Base-by-base conservation (phyloP, 2,113 vertebrate species). In the Hydropotes inermis region DNA sequence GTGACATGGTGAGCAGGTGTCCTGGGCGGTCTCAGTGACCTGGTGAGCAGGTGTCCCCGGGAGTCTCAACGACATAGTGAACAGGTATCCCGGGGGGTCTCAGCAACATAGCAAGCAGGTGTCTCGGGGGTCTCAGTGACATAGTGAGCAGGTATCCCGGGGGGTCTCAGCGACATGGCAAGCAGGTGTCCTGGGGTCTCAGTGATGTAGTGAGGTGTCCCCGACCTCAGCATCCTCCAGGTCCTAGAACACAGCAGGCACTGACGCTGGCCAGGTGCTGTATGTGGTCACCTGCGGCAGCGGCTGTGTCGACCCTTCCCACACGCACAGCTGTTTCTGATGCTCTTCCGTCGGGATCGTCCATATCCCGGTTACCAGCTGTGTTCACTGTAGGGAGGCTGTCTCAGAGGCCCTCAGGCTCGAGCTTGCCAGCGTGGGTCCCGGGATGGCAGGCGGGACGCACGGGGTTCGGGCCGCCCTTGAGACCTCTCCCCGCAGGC, bases 401-500 rank as follows among this genome's bases (percentile, higher is more conserved):
- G 21, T 6, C 70, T 76, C 2, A 11, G 67, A 47, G 76, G 43
- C 76, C 43, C 27, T 30, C 30, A 47, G 27, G 1, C 45, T 21
- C 3, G 28, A 6, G 16, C 78, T 81, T 50, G 10, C 16, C 78
- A 33, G 45, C 5, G 1, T 19, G 45, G 87, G 60, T 16, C 50
- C 47, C 14, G 2, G 55, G 67, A 9, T 5, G 1, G 13, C 1
- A 5, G 50, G 78, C 89, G 33, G 81, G 30, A 27, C 9, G 25
- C 1, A 1, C 0, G 2, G 54, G 5, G 85, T 33, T 0, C 1
- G 43, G 27, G 25, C 39, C 2, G 0, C 21, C 39, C 57, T 54
- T 95, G 33, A 87, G 2, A 1, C 36, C 30, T 39, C 21, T 58
- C 67, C 28, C 7, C 43, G 6, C 67, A 99, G 99, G 95, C 98